Evolutionary conservation across 2,888 invertebrate species (phyloP), one percentile per base, ranked within the genome.

Genomic region (Auanema freiburgensis): DNA sequence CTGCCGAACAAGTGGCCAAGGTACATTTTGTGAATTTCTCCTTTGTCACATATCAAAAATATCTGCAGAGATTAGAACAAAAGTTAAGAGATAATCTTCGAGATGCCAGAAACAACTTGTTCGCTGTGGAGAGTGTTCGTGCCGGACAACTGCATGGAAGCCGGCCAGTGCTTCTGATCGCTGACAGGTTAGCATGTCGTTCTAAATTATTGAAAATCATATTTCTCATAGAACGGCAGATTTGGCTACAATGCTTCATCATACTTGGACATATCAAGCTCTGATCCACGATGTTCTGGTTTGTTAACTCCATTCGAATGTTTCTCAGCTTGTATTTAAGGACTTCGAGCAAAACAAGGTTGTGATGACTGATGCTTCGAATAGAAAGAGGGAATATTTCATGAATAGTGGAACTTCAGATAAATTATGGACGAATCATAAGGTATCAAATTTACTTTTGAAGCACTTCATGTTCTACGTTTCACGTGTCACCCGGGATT

Each of bases 261-360:
- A 99, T 85, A 96, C 98, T 0, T 99, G 98, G 98, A 98, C 97
- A 0, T 99, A 99, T 85, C 98, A 99, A 86, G 97, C 98, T 0
- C 86, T 99, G 59, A 91, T 93, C 24, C 97, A 98, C 85, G 98
- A 99, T 87, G 91, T 97, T 4, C 85, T 98, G 62, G 85, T 85
- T 59, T 59, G 78, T 63, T 5, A n/a, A n/a, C n/a, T 16, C 10
- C 24, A 41, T 61, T 4, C 14, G n/a, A 46, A 16, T 23, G 4
- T 33, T 33, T 33, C n/a, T 24, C 14, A 52, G 25, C 24, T 57
- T 10, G 18, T 25, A 6, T 63, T 69, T 21, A 24, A 85, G 83
- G 92, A 95, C 82, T 87, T 96, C 74, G 90, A 92, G 10, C 86
- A 96, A 62, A 98, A 98, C 86, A 88, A 92, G 69, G 89, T 92